Base-by-base conservation (phyloP, 1,140 invertebrate species). In the Laodelphax striatellus region DNA sequence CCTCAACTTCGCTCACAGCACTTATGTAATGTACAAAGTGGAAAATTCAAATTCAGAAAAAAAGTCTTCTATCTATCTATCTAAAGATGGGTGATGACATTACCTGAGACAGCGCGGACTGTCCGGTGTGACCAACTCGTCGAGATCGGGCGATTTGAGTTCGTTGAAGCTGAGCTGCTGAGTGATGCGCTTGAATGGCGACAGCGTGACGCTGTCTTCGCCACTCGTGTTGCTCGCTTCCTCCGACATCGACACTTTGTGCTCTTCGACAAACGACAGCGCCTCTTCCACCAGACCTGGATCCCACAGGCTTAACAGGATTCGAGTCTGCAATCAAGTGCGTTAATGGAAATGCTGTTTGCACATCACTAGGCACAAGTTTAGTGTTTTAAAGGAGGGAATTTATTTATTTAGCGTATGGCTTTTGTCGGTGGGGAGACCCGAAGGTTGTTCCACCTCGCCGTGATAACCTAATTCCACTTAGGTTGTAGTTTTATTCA, bases 261-360 rank as follows among this genome's bases (percentile, higher is more conserved):
- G 82, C 66, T 87, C 83, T 68, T 92, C 89, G 34, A 93, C 80
- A 67, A 89, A 89, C 13, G 80, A 81, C 46, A 92, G 76, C 0
- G 88, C 88, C 70, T 93, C 89, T 70, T 93, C 90, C 0, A 93
- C 86, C 19, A 92, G 74, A 11, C 82, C 81, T 0, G 88, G 83
- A 70, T 92, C 88, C 86, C 89, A 92, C 1, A 92, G 76, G 57
- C 84, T 85, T 9, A 92, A 71, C 34, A 94, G 74, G 24, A 86
- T 86, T 61, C 85, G 79, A 0, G 87, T 89, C 77, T 80, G 67
- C 22, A 69, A 66, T 52, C 22, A 21, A 52, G 13, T 4, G 2
- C 28, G 21, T 17, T 19, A 21, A 6, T 52, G 11, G 16, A 50
- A 10, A 5, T 50, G 21, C 21, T 52, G 5, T 52, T 21, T 52